Percentiles rank a stretch among this genome's conserved stretches.
Conservation (phyloP, 2,888 invertebrate genomes). For the Dendrolimus pini region DNA sequence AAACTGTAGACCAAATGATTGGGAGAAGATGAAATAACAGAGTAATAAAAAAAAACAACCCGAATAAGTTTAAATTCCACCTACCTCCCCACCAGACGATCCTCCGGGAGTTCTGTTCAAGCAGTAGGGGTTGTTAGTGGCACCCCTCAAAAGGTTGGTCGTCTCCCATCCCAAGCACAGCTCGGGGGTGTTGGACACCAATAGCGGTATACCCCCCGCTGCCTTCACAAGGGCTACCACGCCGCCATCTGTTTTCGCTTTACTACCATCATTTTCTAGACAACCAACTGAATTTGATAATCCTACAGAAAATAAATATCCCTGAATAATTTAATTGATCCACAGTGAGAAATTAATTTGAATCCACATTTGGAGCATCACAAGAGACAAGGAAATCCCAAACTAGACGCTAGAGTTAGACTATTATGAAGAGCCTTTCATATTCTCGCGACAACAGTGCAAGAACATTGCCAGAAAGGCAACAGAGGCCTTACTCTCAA, state of each 20-base stretch:
- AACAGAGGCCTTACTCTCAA: no score
- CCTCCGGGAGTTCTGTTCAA: conserved; percentile 86
- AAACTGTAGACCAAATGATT: no score
- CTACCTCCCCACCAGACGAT: conserved; percentile 92
- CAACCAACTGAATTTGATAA: conserved; percentile 83
- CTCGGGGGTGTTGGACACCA: conserved; percentile 92
- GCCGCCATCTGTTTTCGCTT: conserved; percentile 81
- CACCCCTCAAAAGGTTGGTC: conserved; percentile 85
- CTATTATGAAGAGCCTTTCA: no score
- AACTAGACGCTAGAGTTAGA: no score
- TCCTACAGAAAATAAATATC: conserved; percentile 51
- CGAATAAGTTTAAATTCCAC: conserved; percentile 6
- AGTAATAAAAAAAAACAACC: no score
- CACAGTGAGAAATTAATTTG: no score
- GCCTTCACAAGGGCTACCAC: conserved; percentile 77
- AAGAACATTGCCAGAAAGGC: no score
- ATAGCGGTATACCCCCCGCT: conserved; percentile 88
- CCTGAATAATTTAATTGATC: no score
- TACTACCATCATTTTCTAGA: conserved; percentile 51
- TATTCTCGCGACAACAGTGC: no score
- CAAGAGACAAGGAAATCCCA: no score
- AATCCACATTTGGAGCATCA: no score
- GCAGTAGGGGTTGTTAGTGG: conserved; percentile 90
- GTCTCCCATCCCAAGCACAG: conserved; percentile 93
- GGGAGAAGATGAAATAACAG: no score